Conservation (phyloP, 2,113 vertebrate genomes). For the Rhynchopsitta pachyrhyncha region DNA sequence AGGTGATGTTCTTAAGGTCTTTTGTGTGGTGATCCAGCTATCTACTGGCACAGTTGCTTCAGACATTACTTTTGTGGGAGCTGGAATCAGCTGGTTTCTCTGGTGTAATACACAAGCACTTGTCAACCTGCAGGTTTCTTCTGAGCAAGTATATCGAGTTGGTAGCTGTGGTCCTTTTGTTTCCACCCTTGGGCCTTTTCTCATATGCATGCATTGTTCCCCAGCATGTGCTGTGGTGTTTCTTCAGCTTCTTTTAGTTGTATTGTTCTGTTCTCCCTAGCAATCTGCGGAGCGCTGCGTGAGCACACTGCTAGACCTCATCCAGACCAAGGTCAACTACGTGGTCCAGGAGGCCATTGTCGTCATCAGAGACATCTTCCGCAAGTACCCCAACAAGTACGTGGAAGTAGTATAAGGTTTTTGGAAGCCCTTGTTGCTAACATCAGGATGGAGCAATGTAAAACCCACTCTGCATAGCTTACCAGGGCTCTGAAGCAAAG, state of each 20-base stretch:
- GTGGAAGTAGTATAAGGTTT: neutral
- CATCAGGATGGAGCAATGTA: neutral
- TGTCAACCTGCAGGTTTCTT: neutral
- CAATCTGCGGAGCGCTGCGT: slow-evolving; percentile 99
- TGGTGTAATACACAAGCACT: neutral
- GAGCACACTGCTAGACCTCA: slow-evolving; percentile 94
- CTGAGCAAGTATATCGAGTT: neutral
- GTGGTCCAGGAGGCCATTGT: slow-evolving; percentile 97
- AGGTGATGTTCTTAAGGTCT: neutral
- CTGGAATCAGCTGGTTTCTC: neutral
- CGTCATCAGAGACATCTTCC: slow-evolving; percentile 97
- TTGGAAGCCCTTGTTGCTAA: neutral
- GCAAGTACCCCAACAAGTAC: slow-evolving; percentile 98
- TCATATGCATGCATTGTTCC: rapidly evolving
- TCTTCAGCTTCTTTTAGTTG: neutral
- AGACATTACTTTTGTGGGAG: neutral
- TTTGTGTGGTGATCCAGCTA: neutral
- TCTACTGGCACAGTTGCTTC: neutral
- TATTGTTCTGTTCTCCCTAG: slow-evolving; percentile 57
- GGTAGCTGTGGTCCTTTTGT: neutral
- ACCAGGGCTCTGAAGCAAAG: neutral
- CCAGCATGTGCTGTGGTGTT: neutral
- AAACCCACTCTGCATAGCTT: neutral
- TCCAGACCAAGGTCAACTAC: slow-evolving; percentile 99
- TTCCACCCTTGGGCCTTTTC: neutral